Conservation (phyloP, 1,140 invertebrate species). For the Diploscapter pachys region DNA sequence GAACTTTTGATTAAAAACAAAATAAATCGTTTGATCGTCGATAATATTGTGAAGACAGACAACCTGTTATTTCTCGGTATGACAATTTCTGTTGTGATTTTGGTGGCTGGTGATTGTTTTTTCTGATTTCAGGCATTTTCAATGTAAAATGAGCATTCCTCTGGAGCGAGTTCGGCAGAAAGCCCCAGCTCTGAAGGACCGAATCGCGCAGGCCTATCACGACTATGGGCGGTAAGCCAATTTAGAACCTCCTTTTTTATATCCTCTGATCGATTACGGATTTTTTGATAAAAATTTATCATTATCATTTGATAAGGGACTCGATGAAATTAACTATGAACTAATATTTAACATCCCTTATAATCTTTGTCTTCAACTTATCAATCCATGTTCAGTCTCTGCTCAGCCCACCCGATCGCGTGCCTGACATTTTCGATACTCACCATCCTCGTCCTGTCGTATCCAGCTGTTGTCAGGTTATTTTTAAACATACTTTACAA, state of each 20-base stretch:
- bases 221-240: conserved; percentile 47
- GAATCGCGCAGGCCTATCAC: conserved; percentile 45
- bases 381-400: conserved; percentile 38
- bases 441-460: conserved; percentile 46
- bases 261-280: background rate
- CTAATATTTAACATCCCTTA: conserved; percentile 1
- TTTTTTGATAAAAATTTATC: conserved; percentile 6
- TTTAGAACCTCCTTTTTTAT: background rate
- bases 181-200: conserved; percentile 28
- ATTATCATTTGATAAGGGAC: too few relatives aligned
- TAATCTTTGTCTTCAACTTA: conserved; percentile 1
- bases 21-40: too few relatives aligned
- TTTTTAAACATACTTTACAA: background rate
- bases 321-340: conserved; percentile 1
- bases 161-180: too few relatives aligned
- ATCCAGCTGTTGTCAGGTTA: conserved; percentile 40
- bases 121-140: background rate
- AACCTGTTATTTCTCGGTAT: too few relatives aligned
- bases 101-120: background rate
- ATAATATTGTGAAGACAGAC: too few relatives aligned
- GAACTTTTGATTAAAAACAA: background rate
- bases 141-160: background rate
- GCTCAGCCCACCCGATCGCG: conserved; percentile 45
- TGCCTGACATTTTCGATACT: conserved; percentile 48
- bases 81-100: too few relatives aligned